These are phyloP conservation scores for Enchytraeus crypticus DNA, from an alignment of 2,888 invertebrate genomes.

Conservation along the genomic window DNA sequence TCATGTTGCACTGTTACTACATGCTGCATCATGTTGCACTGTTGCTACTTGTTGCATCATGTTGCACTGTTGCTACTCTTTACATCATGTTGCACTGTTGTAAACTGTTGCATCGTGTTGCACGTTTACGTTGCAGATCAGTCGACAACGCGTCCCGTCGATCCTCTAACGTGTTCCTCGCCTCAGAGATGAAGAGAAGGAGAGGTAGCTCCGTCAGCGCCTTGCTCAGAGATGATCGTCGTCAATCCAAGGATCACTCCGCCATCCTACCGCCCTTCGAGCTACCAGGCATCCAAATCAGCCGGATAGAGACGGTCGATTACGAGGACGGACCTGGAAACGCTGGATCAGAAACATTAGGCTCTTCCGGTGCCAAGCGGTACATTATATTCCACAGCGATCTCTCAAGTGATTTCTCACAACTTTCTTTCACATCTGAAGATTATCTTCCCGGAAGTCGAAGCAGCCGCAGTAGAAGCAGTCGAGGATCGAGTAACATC, in stretches of 20 bases:
- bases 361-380: constrained; percentile 5
- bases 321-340: constrained; percentile 16
- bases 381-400: constrained; percentile 23
- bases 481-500: constrained; percentile 25
- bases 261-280: constrained; percentile 3
- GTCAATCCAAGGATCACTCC: constrained; percentile 3
- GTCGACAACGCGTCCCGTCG: too few species aligned
- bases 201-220: constrained; percentile 9
- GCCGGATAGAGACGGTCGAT: constrained; percentile 26
- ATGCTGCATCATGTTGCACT: too few species aligned
- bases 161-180: constrained; percentile 4
- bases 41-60: too few species aligned
- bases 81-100: too few species aligned
- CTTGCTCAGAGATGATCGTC: constrained; percentile 11
- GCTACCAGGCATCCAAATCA: constrained; percentile 25
- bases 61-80: too few species aligned
- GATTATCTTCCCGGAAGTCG: constrained; percentile 23
- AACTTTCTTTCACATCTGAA: constrained; percentile 25
- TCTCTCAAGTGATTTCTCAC: constrained; percentile 22
- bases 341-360: background rate
- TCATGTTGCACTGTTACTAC: too few species aligned
- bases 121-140: too few species aligned
- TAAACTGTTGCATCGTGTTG: too few species aligned
- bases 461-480: constrained; percentile 24
- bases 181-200: constrained; percentile 3